These are phyloP conservation scores for Anthonomus grandis DNA, from an alignment of 1,140 invertebrate species.

Conservation along the genomic window DNA sequence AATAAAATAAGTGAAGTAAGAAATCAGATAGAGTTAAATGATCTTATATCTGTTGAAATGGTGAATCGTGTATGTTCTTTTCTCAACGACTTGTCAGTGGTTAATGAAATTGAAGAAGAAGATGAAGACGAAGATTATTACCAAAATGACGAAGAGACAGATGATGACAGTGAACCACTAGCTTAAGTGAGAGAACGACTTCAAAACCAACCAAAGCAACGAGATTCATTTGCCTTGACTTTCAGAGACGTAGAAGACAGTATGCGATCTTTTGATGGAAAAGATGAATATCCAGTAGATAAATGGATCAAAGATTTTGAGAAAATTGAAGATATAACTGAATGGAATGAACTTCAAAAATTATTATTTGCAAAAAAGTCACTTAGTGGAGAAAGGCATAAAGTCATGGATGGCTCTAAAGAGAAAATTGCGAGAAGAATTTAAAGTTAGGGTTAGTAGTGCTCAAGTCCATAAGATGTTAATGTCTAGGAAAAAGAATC, in stretches of 20 bases:
- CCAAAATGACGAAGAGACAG: neutral
- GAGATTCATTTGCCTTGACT: neutral
- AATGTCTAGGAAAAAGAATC: neutral
- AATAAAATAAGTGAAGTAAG: neutral
- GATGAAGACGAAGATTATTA: neutral
- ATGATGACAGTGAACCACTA: neutral
- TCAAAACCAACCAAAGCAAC: neutral
- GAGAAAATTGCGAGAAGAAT: slow-evolving; percentile 4
- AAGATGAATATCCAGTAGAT: slow-evolving; percentile 19
- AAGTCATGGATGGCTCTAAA: slow-evolving; percentile 5
- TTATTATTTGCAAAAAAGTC: slow-evolving; percentile 33
- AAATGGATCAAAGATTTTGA: slow-evolving; percentile 37
- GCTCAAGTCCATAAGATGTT: slow-evolving; percentile 10
- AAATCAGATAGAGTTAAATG: neutral
- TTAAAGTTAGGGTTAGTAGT: slow-evolving; percentile 4
- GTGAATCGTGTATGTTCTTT: neutral
- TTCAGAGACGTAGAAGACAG: slow-evolving; percentile 28
- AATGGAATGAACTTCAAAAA: slow-evolving; percentile 36
- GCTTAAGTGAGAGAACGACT: neutral
- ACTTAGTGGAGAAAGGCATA: slow-evolving; percentile 20
- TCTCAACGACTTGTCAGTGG: neutral
- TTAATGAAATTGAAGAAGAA: neutral
- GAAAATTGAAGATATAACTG: slow-evolving; percentile 24
- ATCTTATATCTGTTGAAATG: neutral
- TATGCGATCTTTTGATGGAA: slow-evolving; percentile 30